Conservation (phyloP, 2,888 invertebrate genomes). For the Petrophora chlorosata region DNA sequence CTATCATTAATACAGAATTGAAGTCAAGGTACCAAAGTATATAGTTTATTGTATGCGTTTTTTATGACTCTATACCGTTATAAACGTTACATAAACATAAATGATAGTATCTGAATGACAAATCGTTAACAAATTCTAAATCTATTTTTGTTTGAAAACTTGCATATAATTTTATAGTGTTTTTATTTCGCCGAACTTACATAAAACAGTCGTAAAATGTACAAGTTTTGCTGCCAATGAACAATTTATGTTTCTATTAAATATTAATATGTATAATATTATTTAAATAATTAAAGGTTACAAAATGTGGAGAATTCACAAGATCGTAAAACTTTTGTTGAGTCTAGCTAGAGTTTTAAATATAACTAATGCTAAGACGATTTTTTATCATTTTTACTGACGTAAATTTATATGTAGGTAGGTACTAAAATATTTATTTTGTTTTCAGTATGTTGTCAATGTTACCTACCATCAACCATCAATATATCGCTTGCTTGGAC, state of each 20-base stretch:
- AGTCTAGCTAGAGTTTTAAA: no score
- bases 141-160: not conserved
- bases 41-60: no score
- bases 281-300: conserved; percentile 20
- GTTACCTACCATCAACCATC: no score
- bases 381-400: no score
- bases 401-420: no score
- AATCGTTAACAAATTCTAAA: conserved; percentile 13
- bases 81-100: conserved; percentile 3
- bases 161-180: conserved; percentile 12
- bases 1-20: no score
- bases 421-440: no score
- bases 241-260: conserved; percentile 25
- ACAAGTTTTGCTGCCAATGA: conserved; percentile 22
- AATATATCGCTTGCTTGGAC: no score
- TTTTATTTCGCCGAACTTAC: conserved; percentile 20
- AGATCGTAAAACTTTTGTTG: conserved; percentile 10
- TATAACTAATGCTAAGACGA: no score
- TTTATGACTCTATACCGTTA: conserved; percentile 9
- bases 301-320: conserved; percentile 15
- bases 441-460: no score
- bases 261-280: conserved; percentile 21
- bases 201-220: conserved; percentile 23
- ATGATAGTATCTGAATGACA: conserved; percentile 14
- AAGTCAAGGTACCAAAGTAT: no score